These are phyloP conservation scores for Axinella damicornis DNA, from an alignment of 37 sponge, comb jelly and placozoan genomes.

Conservation along the genomic window DNA sequence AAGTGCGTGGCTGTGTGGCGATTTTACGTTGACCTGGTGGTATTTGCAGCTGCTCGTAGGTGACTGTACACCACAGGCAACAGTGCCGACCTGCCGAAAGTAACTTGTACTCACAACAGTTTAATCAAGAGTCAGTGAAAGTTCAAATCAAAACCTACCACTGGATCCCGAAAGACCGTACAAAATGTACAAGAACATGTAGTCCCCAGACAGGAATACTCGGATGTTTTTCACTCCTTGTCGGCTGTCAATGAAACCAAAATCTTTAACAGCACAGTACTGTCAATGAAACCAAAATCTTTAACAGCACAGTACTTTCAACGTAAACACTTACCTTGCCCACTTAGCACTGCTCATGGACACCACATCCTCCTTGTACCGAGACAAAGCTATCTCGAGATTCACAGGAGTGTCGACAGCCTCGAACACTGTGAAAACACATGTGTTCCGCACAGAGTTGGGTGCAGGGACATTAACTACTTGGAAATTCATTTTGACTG, in stretches of 20 bases:
- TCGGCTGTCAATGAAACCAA: too few species aligned
- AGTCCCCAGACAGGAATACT: conserved; percentile 61
- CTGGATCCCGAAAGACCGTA: too few species aligned
- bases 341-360: too few species aligned
- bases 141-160: too few species aligned
- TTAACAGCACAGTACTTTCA: too few species aligned
- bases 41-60: not conserved
- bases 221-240: conserved; percentile 5
- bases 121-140: conserved; percentile 31
- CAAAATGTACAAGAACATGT: too few species aligned
- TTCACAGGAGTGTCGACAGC: conserved; percentile 36
- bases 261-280: too few species aligned
- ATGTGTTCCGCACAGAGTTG: conserved; percentile 37
- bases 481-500: conserved; percentile 37
- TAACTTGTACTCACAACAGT: conserved; percentile 47
- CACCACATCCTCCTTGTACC: conserved; percentile 38
- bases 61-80: conserved; percentile 62
- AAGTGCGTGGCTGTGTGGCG: too few species aligned
- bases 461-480: conserved; percentile 23
- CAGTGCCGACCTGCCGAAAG: conserved; percentile 56
- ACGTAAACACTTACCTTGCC: too few species aligned
- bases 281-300: too few species aligned
- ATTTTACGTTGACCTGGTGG: too few species aligned
- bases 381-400: conserved; percentile 27
- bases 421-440: conserved; percentile 18